Percentiles rank a stretch among this genome's conserved stretches.
These are phyloP conservation scores for Dasyornis broadbenti DNA, from an alignment of 2,113 vertebrate species.

Conservation along the genomic window DNA sequence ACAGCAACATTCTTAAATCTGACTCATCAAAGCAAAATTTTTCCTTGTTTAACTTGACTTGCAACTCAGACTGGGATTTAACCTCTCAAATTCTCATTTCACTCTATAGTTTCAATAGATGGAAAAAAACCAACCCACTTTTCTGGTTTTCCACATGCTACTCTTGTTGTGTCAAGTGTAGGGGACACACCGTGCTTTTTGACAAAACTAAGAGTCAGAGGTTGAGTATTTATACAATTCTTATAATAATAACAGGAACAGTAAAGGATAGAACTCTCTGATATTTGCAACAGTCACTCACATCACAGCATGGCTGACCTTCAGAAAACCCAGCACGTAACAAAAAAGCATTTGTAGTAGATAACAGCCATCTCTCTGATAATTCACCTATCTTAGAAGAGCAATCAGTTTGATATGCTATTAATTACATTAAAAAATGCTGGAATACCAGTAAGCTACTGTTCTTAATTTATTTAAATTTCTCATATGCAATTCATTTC, in stretches of 20 bases:
- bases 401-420: background rate
- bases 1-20: conserved; percentile 61
- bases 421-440: conserved; percentile 5
- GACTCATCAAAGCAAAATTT: conserved; percentile 64
- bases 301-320: background rate
- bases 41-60: conserved; percentile 45
- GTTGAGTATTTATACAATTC: background rate
- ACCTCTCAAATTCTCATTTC: background rate
- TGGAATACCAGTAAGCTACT: background rate
- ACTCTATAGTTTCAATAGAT: background rate
- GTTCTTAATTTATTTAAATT: conserved; percentile 28
- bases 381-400: background rate
- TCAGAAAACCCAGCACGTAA: background rate
- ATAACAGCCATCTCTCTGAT: background rate
- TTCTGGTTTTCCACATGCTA: background rate
- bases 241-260: background rate
- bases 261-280: background rate
- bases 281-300: background rate
- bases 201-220: background rate
- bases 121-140: background rate
- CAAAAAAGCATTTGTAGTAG: background rate
- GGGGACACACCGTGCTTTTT: background rate
- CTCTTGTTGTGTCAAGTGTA: background rate
- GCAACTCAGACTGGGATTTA: conserved; percentile 31
- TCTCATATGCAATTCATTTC: background rate